Base-by-base conservation (phyloP, 2,888 invertebrate genomes). In the Halictus quadricinctus region DNA sequence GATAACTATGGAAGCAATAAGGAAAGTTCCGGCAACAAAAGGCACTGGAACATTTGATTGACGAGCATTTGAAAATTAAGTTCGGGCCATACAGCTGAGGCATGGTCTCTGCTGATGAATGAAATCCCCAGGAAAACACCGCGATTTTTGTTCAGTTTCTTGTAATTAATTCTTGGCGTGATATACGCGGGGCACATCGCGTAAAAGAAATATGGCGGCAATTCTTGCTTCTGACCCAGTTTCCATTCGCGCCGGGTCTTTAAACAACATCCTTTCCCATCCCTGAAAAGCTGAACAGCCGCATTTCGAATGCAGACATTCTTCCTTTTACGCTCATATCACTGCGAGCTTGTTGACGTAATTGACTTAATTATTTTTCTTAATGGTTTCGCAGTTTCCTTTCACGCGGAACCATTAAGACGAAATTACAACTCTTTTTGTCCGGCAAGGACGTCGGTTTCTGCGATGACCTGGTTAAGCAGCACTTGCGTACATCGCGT, bases 131-230 rank as follows among this genome's bases (percentile, higher is more conserved):
- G 36, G 18, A 18, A 64, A 48, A n/a, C 58, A 29, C n/a, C 25
- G 36, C n/a, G 36, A 36, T 25, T n/a, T 48, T n/a, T 70, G 18
- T 48, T 70, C 70, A 58, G 46, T 36, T 60, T 36, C 43, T 36
- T 70, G 54, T 58, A 80, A 80, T 76, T 80, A 76, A 76, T 80
- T 80, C 46, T 58, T 36, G 25, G 12, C 72, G 15, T 29, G 29
- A 54, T 64, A 79, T 41, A 54, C 60, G 48, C 60, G 5, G 73
- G 18, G 25, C 25, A n/a, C 79, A n/a, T 48, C 73, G 15, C 25
- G 43, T 21, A 50, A 21, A 69, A 54, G 46, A 36, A 58, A 21
- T 70, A 58, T 76, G 18, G 29, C n/a, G 29, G 46, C 66, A 36
- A 70, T 70, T 66, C 69, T 36, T 46, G n/a, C 29, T 7, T 54